Evolutionary conservation across 2,888 invertebrate genomes (phyloP).

Genomic region (Coelogynopora nodosa): DNA sequence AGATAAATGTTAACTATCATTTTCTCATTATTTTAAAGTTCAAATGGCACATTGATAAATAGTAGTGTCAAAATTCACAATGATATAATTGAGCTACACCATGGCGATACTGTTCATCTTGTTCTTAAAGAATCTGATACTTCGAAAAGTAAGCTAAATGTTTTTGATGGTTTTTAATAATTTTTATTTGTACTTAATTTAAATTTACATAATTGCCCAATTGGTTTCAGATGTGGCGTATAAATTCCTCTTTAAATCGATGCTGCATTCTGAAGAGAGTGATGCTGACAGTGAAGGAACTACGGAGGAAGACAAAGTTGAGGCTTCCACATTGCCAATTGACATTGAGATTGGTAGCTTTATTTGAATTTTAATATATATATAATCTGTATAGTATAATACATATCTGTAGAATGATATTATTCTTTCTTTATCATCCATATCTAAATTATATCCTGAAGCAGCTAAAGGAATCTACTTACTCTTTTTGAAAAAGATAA

Average conservation of each 20-base stretch:
- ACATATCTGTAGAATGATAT: too few species aligned
- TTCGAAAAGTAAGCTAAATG: background rate
- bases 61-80: background rate
- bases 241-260: background rate
- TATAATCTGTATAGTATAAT: too few species aligned
- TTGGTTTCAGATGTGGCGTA: background rate
- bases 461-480: too few species aligned
- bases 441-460: too few species aligned
- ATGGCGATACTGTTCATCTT: background rate
- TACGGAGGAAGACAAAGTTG: background rate
- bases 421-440: too few species aligned
- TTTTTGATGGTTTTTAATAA: background rate
- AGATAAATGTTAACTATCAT: too few species aligned
- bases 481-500: too few species aligned
- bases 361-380: too few species aligned
- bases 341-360: constrained; percentile 47
- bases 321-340: background rate
- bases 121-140: background rate
- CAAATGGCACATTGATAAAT: background rate
- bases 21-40: background rate
- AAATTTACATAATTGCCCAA: too few species aligned
- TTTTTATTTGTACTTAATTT: background rate
- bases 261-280: background rate
- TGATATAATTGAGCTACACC: background rate
- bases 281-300: background rate